Percentiles rank a stretch among this genome's conserved stretches.
These are phyloP conservation scores for Montifringilla adamsi DNA, from an alignment of 2,113 vertebrate species.

Conservation along the genomic window DNA sequence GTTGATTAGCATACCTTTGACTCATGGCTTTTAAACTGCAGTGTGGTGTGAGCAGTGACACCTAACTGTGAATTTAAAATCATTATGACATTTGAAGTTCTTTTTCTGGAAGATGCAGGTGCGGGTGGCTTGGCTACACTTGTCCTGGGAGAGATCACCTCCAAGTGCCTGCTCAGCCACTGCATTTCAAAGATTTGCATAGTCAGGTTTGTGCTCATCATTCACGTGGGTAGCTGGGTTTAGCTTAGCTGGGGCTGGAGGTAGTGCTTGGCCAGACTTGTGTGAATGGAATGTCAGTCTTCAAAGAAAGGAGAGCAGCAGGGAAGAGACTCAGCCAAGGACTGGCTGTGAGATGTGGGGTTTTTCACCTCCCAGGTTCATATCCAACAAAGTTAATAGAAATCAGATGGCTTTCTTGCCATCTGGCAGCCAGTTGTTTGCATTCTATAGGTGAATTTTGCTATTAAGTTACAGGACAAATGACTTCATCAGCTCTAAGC, in stretches of 20 bases:
- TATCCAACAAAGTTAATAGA: not conserved
- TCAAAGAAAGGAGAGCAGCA: not conserved
- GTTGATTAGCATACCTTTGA: slow-evolving; percentile 4
- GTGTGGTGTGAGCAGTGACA: not conserved
- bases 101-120: not conserved
- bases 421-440: not conserved
- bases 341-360: not conserved
- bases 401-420: not conserved
- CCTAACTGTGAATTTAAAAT: slow-evolving; percentile 8
- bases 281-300: not conserved
- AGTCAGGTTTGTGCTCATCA: not conserved
- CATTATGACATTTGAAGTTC: not conserved
- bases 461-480: not conserved
- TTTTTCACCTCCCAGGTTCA: not conserved
- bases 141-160: not conserved
- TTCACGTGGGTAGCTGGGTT: not conserved
- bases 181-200: not conserved
- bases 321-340: not conserved
- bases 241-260: not conserved
- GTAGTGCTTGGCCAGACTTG: not conserved
- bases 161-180: not conserved
- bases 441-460: not conserved
- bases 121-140: not conserved
- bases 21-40: not conserved
- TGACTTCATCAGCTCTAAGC: not conserved